Base-by-base conservation (phyloP, 2,888 invertebrate species). In the Hybos culiciformis region DNA sequence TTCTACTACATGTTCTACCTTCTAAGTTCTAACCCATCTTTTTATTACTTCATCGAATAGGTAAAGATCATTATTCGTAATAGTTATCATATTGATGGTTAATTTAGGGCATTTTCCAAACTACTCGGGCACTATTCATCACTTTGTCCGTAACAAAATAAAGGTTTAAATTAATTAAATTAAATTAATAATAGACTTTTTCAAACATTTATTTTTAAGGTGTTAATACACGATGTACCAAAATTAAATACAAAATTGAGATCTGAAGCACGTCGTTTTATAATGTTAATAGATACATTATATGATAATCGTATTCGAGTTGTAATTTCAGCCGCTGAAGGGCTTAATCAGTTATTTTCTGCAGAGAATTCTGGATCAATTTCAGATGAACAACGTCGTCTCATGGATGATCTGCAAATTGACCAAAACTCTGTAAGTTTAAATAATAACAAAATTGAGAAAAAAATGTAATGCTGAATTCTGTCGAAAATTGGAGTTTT, bases 401-500 rank as follows among this genome's bases (percentile, higher is more conserved):
- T 98, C 2, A 94, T 97, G 92, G 97, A 97, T 61, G 97, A 98
- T 65, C 73, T 98, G 49, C 83, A 83, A 54, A 85, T 97, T 43
- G 74, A 75, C 3, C 78, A 78, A 53, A 77, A 76, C 52, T 79
- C 83, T 39, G 82, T 81, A 66, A 68, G 74, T 67, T 34, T 11
- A 18, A n/a, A 11, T n/a, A 12, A 37, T 34, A 9, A 32, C 20
- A 29, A 19, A n/a, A 9, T 37, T 39, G 9, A 12, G 19, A 15
- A 7, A 31, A 15, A 20, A 24, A 34, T n/a, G 37, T 26, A 12
- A 29, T 12, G 24, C 20, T 40, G 20, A 15, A 9, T 15, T 21
- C 21, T 20, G n/a, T 19, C 3, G 9, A 37, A 14, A 18, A 19
- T 24, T 39, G 4, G 11, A 21, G 3, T 14, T 7, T 12, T 37